phyloP scores from a whole-genome alignment of 2,113 vertebrate species.

The Leptocoma aspasia region DNA sequence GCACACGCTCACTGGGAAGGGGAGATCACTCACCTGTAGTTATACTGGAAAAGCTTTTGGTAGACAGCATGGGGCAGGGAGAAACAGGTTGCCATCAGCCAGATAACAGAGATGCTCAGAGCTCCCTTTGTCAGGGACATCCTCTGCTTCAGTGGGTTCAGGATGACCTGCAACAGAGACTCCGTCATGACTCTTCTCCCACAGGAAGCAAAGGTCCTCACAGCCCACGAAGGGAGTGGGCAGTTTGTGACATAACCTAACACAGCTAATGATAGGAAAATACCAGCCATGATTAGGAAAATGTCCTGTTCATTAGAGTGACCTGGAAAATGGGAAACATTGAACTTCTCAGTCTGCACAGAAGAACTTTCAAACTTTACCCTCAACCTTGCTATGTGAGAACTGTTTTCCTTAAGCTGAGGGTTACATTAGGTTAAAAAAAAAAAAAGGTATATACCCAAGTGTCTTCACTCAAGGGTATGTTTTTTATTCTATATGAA shows the following conservation, averaged over 20 bases:
- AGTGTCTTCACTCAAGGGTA: neutral
- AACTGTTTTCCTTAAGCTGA: neutral
- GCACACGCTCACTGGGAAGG: accelerated
- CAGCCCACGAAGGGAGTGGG: neutral
- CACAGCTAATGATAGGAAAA: neutral
- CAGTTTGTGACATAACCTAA: neutral
- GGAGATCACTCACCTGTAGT: constrained; percentile 51
- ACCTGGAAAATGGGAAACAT: neutral
- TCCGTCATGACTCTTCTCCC: accelerated
- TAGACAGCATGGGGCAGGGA: constrained; percentile 67
- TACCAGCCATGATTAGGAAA: neutral
- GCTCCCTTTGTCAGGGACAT: constrained; percentile 42
- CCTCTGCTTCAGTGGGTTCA: constrained; percentile 57
- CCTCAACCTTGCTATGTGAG: neutral
- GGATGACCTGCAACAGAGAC: constrained; percentile 50
- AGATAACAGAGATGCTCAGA: constrained; percentile 52
- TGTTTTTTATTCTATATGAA: neutral
- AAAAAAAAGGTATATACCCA: neutral
- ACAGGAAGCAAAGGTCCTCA: neutral
- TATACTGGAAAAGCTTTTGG: constrained; percentile 64
- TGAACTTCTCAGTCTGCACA: neutral
- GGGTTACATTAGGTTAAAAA: neutral
- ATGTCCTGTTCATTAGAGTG: neutral
- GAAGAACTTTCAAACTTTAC: neutral
- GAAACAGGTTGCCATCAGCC: constrained; percentile 67